Evolutionary conservation across 2,888 invertebrate species (phyloP).

Genomic region (Plagodis pulveraria): DNA sequence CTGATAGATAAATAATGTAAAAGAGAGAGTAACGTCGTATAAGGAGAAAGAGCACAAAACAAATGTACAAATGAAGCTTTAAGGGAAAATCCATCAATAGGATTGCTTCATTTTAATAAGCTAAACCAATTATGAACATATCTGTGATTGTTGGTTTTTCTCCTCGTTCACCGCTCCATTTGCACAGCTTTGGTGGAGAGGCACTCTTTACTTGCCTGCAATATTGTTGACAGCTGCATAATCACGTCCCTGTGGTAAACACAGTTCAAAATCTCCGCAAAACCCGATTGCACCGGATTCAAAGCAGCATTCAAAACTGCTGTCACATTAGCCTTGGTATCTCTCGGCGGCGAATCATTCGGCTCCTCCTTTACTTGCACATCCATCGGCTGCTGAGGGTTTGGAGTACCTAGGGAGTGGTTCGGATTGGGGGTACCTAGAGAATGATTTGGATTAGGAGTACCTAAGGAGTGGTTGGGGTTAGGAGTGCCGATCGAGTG

Average conservation of each 20-base stretch:
- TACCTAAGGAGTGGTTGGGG: constrained; percentile 70
- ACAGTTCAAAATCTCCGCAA: constrained; percentile 94
- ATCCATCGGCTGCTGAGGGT: constrained; percentile 68
- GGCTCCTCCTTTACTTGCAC: constrained; percentile 71
- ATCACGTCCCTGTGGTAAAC: constrained; percentile 95
- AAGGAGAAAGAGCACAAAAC: no score
- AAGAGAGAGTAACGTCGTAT: no score
- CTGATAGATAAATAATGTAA: no score
- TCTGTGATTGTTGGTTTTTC: no score
- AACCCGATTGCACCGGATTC: constrained; percentile 88
- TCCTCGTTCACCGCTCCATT: no score
- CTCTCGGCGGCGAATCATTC: constrained; percentile 64
- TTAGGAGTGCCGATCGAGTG: constrained; percentile 75
- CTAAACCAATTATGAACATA: no score
- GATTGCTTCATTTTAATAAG: no score
- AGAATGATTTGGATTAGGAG: constrained; percentile 63
- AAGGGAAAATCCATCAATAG: no score
- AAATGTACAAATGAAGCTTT: no score
- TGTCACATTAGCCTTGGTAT: constrained; percentile 61
- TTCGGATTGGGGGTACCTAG: constrained; percentile 67
- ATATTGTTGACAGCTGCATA: constrained; percentile 90
- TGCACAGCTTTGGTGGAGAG: no score
- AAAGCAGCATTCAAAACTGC: constrained; percentile 68
- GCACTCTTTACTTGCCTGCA: constrained; percentile 85
- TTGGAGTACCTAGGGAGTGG: constrained; percentile 57